Percentiles rank a stretch among this genome's conserved stretches.
Conservation (phyloP, 2,797 vertebrate genomes). For the Peromyscus eremicus region DNA sequence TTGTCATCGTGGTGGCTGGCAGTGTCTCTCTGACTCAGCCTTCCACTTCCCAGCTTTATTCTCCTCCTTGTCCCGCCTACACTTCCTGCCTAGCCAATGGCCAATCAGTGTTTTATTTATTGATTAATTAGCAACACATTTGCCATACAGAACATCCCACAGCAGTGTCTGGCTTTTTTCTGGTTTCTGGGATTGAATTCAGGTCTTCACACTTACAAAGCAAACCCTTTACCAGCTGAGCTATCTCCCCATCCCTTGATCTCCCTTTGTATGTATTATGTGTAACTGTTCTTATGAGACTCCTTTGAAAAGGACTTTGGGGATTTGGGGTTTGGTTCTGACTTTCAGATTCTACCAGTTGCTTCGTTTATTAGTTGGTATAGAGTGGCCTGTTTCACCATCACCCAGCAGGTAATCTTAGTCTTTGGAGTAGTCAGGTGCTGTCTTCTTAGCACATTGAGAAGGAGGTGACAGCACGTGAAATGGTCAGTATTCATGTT, state of each 20-base stretch:
- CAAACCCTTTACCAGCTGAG: neutral
- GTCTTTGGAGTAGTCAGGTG: neutral
- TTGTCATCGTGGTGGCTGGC: too few relatives aligned
- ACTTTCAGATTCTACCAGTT: slow-evolving; percentile 2
- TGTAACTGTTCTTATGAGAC: neutral
- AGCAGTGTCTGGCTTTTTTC: neutral
- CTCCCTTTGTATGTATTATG: neutral
- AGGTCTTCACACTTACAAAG: neutral
- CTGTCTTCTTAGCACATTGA: neutral
- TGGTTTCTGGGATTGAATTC: neutral
- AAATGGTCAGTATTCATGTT: neutral
- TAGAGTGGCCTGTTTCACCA: neutral
- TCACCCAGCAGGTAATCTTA: neutral
- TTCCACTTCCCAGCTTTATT: too few relatives aligned
- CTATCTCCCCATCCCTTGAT: neutral
- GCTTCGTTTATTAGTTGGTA: neutral
- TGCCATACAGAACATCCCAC: too few relatives aligned
- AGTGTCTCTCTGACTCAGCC: too few relatives aligned
- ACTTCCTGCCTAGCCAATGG: too few relatives aligned
- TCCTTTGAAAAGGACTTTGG: neutral
- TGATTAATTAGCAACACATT: too few relatives aligned
- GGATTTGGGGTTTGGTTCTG: slow-evolving; percentile 42
- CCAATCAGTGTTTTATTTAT: too few relatives aligned
- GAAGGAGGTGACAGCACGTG: neutral
- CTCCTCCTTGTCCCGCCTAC: too few relatives aligned